These are phyloP conservation scores for Chrysolina oricalcia DNA, from an alignment of 2,888 invertebrate genomes.

Conservation along the genomic window DNA sequence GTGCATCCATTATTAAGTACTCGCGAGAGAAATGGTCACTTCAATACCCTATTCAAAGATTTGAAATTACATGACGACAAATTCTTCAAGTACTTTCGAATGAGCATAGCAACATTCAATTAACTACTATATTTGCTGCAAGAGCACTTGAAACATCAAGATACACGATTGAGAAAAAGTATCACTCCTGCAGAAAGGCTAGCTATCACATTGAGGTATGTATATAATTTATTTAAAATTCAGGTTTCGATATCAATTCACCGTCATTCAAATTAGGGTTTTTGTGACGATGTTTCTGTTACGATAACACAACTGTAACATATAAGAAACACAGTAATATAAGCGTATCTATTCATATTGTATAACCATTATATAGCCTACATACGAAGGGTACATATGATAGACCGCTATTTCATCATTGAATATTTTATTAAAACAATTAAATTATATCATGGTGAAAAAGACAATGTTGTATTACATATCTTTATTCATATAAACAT, in stretches of 20 bases:
- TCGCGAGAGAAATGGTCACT: not conserved
- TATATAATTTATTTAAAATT: not conserved
- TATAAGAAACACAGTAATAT: not conserved
- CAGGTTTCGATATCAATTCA: not conserved
- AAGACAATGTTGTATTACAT: too few species aligned
- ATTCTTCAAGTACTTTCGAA: not conserved
- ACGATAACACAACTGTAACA: conserved; percentile 1
- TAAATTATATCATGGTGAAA: too few species aligned
- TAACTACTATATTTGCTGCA: not conserved
- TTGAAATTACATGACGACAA: not conserved
- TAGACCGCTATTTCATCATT: too few species aligned
- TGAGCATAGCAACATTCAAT: not conserved
- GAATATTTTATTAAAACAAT: too few species aligned
- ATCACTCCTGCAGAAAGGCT: not conserved
- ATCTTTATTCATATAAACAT: too few species aligned
- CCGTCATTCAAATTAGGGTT: conserved; percentile 1
- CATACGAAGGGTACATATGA: too few species aligned
- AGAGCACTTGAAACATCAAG: not conserved
- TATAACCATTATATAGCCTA: too few species aligned
- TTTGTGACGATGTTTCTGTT: conserved; percentile 1
- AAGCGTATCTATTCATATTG: too few species aligned
- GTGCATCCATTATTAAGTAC: not conserved
- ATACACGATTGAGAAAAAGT: not conserved
- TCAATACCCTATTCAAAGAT: not conserved
- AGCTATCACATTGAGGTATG: not conserved